Conservation (phyloP, 2,797 vertebrate species). For the Notamacropus eugenii region DNA sequence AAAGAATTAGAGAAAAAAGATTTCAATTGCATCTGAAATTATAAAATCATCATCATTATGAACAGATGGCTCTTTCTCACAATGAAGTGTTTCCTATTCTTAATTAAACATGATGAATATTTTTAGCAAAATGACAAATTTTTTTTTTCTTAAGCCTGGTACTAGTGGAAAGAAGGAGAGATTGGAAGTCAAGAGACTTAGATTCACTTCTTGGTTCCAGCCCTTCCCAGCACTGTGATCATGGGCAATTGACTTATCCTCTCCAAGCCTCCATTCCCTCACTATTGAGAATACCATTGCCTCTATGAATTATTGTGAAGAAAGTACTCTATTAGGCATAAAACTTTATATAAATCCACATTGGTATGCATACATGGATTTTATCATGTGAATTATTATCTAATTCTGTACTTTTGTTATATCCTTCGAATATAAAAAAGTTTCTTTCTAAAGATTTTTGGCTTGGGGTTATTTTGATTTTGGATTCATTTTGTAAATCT, state of each 20-base stretch:
- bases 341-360: not conserved
- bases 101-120: not conserved
- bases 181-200: not conserved
- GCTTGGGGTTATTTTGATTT: not conserved
- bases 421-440: not conserved
- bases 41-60: not conserved
- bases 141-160: not conserved
- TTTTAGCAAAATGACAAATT: not conserved
- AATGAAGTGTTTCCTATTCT: not conserved
- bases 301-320: not conserved
- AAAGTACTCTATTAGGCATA: not conserved
- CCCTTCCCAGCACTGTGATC: not conserved
- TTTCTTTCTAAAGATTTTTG: not conserved
- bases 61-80: constrained; percentile 6
- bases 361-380: not conserved
- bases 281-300: not conserved
- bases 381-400: not conserved
- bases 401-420: not conserved
- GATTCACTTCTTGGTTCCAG: not conserved
- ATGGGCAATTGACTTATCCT: not conserved
- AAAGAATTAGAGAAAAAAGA: not conserved
- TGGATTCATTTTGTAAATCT: not conserved
- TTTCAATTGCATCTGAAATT: not conserved
- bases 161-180: not conserved
- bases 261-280: not conserved